Evolutionary conservation across 2,797 vertebrate genomes (phyloP).

Genomic region (Neoniphon sammara): DNA sequence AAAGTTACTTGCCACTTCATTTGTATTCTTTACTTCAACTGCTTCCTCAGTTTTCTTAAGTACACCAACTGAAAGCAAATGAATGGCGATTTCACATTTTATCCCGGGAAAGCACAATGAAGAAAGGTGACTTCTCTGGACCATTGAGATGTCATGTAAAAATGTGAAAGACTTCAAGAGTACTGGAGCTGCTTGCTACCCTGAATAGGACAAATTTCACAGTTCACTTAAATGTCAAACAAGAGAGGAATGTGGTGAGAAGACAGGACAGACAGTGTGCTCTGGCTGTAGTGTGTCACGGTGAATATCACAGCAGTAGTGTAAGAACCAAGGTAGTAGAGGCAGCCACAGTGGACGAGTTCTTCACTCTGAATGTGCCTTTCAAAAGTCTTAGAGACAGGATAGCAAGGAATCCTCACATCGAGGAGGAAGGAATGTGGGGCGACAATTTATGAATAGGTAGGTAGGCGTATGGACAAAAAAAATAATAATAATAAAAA

Average conservation of each 20-base stretch:
- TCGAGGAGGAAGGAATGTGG: conserved; percentile 23
- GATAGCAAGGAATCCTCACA: conserved; percentile 46
- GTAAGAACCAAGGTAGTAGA: conserved; percentile 33
- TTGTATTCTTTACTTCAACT: background rate
- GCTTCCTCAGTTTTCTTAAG: conserved; percentile 30
- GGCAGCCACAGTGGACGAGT: conserved; percentile 42
- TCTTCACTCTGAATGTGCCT: conserved; percentile 49
- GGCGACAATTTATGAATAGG: conserved; percentile 23
- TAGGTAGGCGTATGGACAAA: conserved; percentile 26
- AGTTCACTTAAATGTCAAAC: conserved; percentile 37
- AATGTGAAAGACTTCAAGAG: conserved; percentile 19
- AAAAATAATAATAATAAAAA: background rate
- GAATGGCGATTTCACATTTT: conserved; percentile 65
- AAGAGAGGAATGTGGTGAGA: conserved; percentile 35
- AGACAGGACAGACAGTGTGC: conserved; percentile 33
- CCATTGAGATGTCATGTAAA: conserved; percentile 25
- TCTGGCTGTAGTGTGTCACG: conserved; percentile 41
- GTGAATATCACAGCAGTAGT: conserved; percentile 44
- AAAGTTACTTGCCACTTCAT: conserved; percentile 26
- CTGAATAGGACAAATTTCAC: conserved; percentile 55
- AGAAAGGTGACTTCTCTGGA: conserved; percentile 39
- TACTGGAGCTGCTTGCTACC: conserved; percentile 47
- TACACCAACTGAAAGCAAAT: conserved; percentile 15
- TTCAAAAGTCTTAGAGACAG: conserved; percentile 58
- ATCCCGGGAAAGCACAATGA: conserved; percentile 49